These are phyloP conservation scores for Cladorhizidae sp. DNA, from an alignment of 37 sponge, comb jelly and placozoan genomes.

Conservation along the genomic window DNA sequence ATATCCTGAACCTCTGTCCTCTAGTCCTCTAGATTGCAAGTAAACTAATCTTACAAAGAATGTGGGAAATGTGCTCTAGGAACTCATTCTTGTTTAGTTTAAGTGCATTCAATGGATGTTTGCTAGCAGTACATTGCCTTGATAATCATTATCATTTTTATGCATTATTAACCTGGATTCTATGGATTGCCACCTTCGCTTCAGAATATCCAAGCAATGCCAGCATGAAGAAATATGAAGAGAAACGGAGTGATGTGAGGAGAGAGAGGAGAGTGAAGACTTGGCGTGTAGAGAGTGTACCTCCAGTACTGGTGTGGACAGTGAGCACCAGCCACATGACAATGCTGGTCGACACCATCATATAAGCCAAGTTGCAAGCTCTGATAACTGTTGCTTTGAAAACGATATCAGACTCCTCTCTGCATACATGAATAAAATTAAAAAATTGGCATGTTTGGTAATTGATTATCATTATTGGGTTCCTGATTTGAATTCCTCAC, in stretches of 20 bases:
- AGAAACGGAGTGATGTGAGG: slow-evolving; percentile 30
- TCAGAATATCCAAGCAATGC: slow-evolving; percentile 53
- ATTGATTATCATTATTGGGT: neutral
- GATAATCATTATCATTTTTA: no score
- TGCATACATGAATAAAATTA: slow-evolving; percentile 4
- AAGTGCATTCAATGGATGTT: no score
- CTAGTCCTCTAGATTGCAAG: no score
- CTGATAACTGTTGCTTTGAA: slow-evolving; percentile 30
- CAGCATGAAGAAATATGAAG: slow-evolving; percentile 30
- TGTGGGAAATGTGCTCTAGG: no score
- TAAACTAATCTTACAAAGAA: no score
- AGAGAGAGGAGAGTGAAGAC: slow-evolving; percentile 67
- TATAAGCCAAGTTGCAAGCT: slow-evolving; percentile 39
- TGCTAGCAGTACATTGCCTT: no score
- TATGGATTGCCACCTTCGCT: slow-evolving; percentile 46
- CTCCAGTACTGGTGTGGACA: slow-evolving; percentile 30
- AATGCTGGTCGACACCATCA: slow-evolving; percentile 28
- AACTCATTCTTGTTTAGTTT: no score
- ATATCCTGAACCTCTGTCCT: no score
- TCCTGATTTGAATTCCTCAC: slow-evolving; percentile 16
- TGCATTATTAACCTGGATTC: slow-evolving; percentile 57
- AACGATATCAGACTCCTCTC: slow-evolving; percentile 37
- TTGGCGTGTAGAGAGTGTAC: slow-evolving; percentile 39
- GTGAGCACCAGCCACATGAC: slow-evolving; percentile 57
- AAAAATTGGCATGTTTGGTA: no score